Base-by-base conservation (phyloP, 2,113 vertebrate genomes). In the Podarcis cretensis region DNA sequence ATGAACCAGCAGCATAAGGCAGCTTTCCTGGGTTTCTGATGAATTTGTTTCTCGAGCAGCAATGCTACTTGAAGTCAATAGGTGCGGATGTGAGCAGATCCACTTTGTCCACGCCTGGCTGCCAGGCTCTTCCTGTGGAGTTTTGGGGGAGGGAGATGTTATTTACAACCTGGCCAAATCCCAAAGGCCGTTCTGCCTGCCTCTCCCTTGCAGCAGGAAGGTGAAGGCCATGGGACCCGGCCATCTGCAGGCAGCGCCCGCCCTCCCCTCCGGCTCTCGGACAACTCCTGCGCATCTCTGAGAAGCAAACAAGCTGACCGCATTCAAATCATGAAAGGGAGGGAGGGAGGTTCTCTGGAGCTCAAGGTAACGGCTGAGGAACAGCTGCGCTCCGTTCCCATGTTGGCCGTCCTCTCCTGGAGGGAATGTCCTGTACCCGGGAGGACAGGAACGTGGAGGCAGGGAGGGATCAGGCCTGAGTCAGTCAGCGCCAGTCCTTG, bases 401-500 rank as follows among this genome's bases (percentile, higher is more conserved):
- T 78, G 30, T 84, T 32, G 59, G 23, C n/a, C 73, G 69, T 73
- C 85, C 92, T 87, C 88, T 68, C 43, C 54, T 27, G 86, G 40
- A 0, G 10, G 93, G 94, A 96, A 95, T 90, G 92, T 94, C 90
- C 94, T 81, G 95, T 96, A 77, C 95, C 94, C 79, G 0, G 91
- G 71, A 48, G 3, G 1, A 30, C 63, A n/a, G 93, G 63, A 93
- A 92, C 92, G 90, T 92, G 91, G 90, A 0, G 5, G 73, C 59
- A 25, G 48, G 18, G 25, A 43, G 20, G 37, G 30, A 77, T 48
- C 9, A 59, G 80, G 91, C 91, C 94, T 96, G 94, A 95, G 92
- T 96, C 96, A 96, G 91, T 74, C 76, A 30, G 86, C 78, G 5
- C 92, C 88, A 89, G 94, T 35, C 96, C 96, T 96, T 95, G 96